Evolutionary conservation across 2,888 invertebrate species (phyloP), one percentile per base, ranked within the genome.

Genomic region (Lochmaea capreae): DNA sequence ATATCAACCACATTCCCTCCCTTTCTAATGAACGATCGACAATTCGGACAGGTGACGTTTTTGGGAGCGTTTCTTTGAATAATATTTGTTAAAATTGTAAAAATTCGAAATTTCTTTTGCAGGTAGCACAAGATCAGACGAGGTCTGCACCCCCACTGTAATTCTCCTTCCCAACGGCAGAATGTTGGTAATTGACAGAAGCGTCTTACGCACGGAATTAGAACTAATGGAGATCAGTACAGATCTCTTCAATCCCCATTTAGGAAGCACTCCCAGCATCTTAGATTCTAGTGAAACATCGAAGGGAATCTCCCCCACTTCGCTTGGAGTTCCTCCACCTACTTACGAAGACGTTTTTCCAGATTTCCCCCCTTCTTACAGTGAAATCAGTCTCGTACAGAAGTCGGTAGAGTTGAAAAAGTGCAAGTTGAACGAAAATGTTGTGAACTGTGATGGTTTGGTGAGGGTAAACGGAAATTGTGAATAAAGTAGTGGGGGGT

Each of bases 111-210:
- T 39, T 39, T 39, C 33, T 8, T 39, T 74, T 74, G 1, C 79
- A 82, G 81, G 72, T 79, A 82, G 80, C 73, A 78, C 79, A 74
- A 49, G 81, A 73, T 76, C 79, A 74, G 84, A 87, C 67, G 86
- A 87, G 83, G 86, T 88, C 52, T 85, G 88, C 54, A 89, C 89
- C 49, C 90, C 90, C 57, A 90, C 90, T 74, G 89, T 90, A 81
- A 90, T 90, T 75, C 87, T 90, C 8, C 84, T 90, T 26, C 90
- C 90, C 0, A 89, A 89, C 79, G 90, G 90, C 5, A 84, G 90
- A 76, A 90, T 90, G 89, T 85, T 90, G 61, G 89, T 90, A 42
- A 89, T 90, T 18, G 90, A 90, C 79, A 87, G 89, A 57, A 87
- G 87, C n/a, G 88, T 90, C 66, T 89, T 90, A 77, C 87, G 57